Evolutionary conservation across 92 coral and sea anemone genomes (phyloP).

Genomic region (Epizoanthus ramosus): DNA sequence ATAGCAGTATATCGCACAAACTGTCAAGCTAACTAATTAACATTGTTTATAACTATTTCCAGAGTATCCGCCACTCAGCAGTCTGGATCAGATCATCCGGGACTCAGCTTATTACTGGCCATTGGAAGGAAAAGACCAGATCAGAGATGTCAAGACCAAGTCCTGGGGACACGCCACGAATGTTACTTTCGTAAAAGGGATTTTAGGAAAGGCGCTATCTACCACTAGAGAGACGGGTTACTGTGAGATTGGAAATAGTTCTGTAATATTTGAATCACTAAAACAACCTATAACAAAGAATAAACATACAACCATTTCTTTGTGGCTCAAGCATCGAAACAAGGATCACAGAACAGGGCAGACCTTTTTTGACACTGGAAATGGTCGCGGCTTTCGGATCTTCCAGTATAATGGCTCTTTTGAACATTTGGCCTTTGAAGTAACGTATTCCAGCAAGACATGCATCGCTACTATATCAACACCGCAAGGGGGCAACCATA

Average conservation of each 20-base stretch:
- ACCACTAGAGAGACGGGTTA: background rate
- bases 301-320: slow-evolving; percentile 8
- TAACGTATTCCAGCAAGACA: background rate
- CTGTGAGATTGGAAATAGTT: background rate
- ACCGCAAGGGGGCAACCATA: background rate
- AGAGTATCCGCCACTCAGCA: no score
- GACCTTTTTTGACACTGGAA: background rate
- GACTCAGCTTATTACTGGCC: background rate
- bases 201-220: background rate
- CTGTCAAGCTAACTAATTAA: no score
- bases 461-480: background rate
- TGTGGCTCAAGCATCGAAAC: background rate
- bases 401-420: background rate
- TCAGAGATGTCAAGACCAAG: background rate
- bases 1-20: no score
- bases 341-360: background rate
- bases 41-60: no score
- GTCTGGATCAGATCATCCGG: background rate
- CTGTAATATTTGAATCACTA: background rate
- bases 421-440: background rate
- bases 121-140: background rate
- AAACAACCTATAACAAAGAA: background rate
- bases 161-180: slow-evolving; percentile 3
- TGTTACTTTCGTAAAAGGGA: background rate
- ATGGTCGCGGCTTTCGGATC: background rate